These are phyloP conservation scores for Notospermus geniculatus DNA, from an alignment of 1,140 invertebrate genomes.

Conservation along the genomic window DNA sequence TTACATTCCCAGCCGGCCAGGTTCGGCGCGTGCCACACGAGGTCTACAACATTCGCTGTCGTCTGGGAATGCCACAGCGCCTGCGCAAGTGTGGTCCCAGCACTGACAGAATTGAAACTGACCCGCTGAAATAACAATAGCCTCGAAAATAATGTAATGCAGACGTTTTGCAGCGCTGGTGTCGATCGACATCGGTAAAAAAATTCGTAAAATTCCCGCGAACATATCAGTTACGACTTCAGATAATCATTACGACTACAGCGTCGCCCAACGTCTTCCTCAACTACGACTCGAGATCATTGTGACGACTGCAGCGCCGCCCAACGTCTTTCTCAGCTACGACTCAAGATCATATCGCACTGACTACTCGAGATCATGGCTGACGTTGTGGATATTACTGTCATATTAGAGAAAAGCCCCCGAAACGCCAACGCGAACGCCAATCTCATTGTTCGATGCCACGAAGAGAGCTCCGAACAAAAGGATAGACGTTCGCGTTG, in stretches of 20 bases:
- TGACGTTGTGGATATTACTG: not conserved
- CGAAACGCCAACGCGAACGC: too few relatives aligned
- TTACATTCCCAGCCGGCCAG: conserved; percentile 29
- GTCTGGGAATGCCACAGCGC: conserved; percentile 90
- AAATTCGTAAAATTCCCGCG: not conserved
- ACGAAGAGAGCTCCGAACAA: too few relatives aligned
- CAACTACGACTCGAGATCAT: not conserved
- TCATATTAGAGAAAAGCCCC: too few relatives aligned
- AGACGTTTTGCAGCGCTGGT: not conserved
- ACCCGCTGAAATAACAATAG: conserved; percentile 57
- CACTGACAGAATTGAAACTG: conserved; percentile 82
- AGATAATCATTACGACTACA: not conserved
- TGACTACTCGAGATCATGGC: not conserved
- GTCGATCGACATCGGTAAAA: not conserved
- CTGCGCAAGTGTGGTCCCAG: conserved; percentile 82
- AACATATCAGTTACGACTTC: not conserved
- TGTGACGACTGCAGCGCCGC: not conserved
- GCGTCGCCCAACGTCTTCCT: too few relatives aligned
- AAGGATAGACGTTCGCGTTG: too few relatives aligned
- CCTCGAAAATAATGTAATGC: not conserved
- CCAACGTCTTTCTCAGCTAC: too few relatives aligned
- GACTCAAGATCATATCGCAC: not conserved
- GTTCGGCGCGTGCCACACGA: conserved; percentile 33
- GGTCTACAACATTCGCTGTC: conserved; percentile 70
- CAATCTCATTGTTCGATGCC: too few relatives aligned